phyloP scores from a whole-genome alignment of 2,888 invertebrate genomes.

The Pantelozetes paolii region DNA sequence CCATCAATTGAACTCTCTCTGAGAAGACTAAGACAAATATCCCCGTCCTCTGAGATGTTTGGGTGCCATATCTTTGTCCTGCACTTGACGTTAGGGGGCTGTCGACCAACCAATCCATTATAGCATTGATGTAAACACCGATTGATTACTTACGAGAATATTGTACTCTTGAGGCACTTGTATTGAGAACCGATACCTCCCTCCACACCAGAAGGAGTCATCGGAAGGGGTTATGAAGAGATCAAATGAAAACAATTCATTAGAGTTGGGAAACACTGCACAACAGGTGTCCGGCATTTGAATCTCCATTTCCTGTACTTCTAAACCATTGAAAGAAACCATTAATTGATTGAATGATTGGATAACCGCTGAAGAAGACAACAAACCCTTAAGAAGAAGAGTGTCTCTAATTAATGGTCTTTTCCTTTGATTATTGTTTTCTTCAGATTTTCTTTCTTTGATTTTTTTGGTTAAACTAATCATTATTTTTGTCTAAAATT shows the following conservation, averaged over 20 bases:
- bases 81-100: conserved; percentile 90
- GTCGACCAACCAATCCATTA: conserved; percentile 51
- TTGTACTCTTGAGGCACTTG: conserved; percentile 90
- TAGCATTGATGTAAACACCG: not conserved
- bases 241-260: conserved; percentile 72
- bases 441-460: conserved; percentile 20
- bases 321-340: conserved; percentile 35
- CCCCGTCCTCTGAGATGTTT: conserved; percentile 87
- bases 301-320: conserved; percentile 47
- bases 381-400: conserved; percentile 23
- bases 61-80: conserved; percentile 92
- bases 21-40: conserved; percentile 83
- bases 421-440: conserved; percentile 12
- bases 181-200: conserved; percentile 78
- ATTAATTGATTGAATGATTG: not conserved
- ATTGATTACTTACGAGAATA: conserved; percentile 71
- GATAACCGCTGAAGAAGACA: too few relatives aligned
- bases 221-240: conserved; percentile 75
- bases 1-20: conserved; percentile 88
- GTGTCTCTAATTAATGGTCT: conserved; percentile 31
- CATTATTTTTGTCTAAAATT: not conserved
- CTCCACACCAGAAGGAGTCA: conserved; percentile 76
- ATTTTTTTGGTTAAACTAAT: conserved; percentile 33
- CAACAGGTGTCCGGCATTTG: conserved; percentile 50
- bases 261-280: conserved; percentile 73